Evolutionary conservation across 1,140 invertebrate species (phyloP).

Genomic region (Tetraneura akinire): DNA sequence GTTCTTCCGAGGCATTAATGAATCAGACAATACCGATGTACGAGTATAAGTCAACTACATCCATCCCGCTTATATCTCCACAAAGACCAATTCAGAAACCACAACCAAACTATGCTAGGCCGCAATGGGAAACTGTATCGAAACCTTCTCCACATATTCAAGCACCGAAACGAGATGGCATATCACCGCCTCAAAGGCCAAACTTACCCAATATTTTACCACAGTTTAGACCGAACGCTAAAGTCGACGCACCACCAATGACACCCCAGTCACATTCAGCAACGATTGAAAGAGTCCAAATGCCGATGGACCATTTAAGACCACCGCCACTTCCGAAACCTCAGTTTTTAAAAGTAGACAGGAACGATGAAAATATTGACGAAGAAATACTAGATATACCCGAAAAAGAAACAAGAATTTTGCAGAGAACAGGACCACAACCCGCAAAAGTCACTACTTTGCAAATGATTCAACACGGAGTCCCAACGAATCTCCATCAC

Average conservation of each 20-base stretch:
- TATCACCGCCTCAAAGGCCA: conserved; percentile 28
- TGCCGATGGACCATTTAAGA: conserved; percentile 56
- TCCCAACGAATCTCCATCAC: conserved; percentile 52
- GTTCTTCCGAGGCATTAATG: conserved; percentile 23
- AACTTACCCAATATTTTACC: conserved; percentile 69
- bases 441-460: conserved; percentile 63
- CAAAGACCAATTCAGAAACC: neutral
- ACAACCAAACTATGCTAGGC: conserved; percentile 53
- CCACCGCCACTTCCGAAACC: conserved; percentile 60
- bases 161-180: conserved; percentile 34
- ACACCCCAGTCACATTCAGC: conserved; percentile 54
- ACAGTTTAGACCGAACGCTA: conserved; percentile 70
- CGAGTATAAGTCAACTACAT: conserved; percentile 30
- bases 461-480: conserved; percentile 65
- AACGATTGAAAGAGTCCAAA: conserved; percentile 54
- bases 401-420: conserved; percentile 56
- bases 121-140: conserved; percentile 55
- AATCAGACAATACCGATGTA: conserved; percentile 8
- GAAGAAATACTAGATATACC: conserved; percentile 51
- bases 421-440: conserved; percentile 56
- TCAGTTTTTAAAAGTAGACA: conserved; percentile 58
- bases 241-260: conserved; percentile 63
- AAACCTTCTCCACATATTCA: conserved; percentile 47
- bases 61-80: conserved; percentile 19
- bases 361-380: conserved; percentile 57